phyloP scores from a whole-genome alignment of 23 tunicate species.

The Phallusia fumigata region DNA sequence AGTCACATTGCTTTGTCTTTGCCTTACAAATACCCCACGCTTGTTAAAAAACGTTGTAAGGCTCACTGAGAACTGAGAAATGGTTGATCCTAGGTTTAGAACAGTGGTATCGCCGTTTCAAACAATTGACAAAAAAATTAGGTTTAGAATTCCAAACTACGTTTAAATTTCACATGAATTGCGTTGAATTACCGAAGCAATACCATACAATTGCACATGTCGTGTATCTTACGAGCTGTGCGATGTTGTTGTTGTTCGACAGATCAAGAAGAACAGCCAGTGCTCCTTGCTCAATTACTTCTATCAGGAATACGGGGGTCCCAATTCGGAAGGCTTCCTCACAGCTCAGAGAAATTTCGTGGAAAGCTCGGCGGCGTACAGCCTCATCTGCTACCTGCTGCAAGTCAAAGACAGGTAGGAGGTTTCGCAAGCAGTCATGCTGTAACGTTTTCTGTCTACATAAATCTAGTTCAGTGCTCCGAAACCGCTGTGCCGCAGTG shows the following conservation, averaged over 20 bases:
- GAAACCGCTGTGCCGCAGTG: too few relatives aligned
- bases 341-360: conserved; percentile 97
- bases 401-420: conserved; percentile 99
- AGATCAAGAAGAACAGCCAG: conserved; percentile 96
- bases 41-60: too few relatives aligned
- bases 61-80: too few relatives aligned
- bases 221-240: background rate
- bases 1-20: too few relatives aligned
- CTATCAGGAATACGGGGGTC: conserved; percentile 93
- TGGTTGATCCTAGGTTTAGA: background rate
- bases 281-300: conserved; percentile 84
- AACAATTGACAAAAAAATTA: background rate
- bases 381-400: conserved; percentile 88
- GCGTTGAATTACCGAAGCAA: background rate
- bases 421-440: too few relatives aligned
- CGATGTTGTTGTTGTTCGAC: background rate
- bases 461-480: too few relatives aligned
- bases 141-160: too few relatives aligned
- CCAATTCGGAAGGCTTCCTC: conserved; percentile 90
- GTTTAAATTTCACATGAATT: background rate
- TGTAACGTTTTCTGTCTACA: too few relatives aligned
- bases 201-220: background rate
- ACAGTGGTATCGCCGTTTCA: background rate
- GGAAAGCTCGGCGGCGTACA: conserved; percentile 93
- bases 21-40: too few relatives aligned